phyloP scores from a whole-genome alignment of 2,797 vertebrate genomes.

The Australoheros facetus region DNA sequence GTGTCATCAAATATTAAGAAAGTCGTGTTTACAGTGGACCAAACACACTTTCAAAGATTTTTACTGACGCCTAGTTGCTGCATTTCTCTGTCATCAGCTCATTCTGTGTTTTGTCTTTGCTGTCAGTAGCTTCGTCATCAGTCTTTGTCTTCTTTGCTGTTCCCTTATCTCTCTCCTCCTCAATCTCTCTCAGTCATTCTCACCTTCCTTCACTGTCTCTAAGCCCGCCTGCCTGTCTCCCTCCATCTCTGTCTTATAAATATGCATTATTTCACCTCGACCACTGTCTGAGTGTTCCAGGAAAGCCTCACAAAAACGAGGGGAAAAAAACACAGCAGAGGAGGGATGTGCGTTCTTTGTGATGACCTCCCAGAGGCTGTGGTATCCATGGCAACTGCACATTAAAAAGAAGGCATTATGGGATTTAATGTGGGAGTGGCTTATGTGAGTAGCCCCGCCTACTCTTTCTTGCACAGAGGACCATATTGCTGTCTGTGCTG shows the following conservation, averaged over 20 bases:
- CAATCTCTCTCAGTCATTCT: slow-evolving; percentile 22
- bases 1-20: slow-evolving; percentile 84
- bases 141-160: slow-evolving; percentile 39
- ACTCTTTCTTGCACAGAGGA: slow-evolving; percentile 55
- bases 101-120: slow-evolving; percentile 21
- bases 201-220: slow-evolving; percentile 26
- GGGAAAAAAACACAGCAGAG: slow-evolving; percentile 22
- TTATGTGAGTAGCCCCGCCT: slow-evolving; percentile 45
- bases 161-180: slow-evolving; percentile 26
- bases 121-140: slow-evolving; percentile 26
- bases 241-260: slow-evolving; percentile 51
- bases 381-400: slow-evolving; percentile 56
- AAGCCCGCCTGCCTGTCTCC: slow-evolving; percentile 29
- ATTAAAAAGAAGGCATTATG: slow-evolving; percentile 53
- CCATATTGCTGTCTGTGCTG: slow-evolving; percentile 52
- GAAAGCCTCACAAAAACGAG: slow-evolving; percentile 33
- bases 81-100: slow-evolving; percentile 33
- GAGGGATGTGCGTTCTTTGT: slow-evolving; percentile 44
- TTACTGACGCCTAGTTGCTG: neutral
- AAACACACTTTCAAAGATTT: slow-evolving; percentile 8
- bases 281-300: slow-evolving; percentile 46
- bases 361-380: slow-evolving; percentile 55
- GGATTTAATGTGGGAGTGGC: slow-evolving; percentile 55
- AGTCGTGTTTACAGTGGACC: slow-evolving; percentile 29
- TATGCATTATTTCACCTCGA: slow-evolving; percentile 57